phyloP scores from a whole-genome alignment of 2,797 vertebrate species.

The Phrynocephalus guinanensis region DNA sequence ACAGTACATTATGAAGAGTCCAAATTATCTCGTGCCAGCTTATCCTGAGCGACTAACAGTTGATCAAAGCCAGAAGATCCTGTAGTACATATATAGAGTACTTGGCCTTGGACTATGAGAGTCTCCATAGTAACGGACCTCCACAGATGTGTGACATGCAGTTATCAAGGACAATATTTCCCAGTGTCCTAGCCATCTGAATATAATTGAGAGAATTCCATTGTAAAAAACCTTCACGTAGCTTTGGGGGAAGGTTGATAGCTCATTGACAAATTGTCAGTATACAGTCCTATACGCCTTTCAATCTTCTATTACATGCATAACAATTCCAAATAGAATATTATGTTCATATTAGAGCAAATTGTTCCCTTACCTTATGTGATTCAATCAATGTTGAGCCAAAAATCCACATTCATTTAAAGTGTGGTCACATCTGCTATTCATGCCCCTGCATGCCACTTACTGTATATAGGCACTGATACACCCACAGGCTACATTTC shows the following conservation, averaged over 20 bases:
- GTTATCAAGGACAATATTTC: slow-evolving; percentile 2
- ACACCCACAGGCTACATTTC: neutral
- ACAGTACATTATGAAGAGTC: neutral
- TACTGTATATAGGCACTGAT: neutral
- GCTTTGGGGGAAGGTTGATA: neutral
- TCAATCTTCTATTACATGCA: neutral
- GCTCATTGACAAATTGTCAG: neutral
- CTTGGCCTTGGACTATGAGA: neutral
- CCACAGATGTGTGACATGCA: neutral
- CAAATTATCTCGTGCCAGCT: neutral
- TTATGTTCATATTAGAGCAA: neutral
- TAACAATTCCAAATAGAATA: neutral
- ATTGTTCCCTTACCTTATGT: neutral
- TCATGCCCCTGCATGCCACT: neutral
- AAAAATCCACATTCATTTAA: neutral
- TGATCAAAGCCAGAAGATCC: neutral
- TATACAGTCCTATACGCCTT: neutral
- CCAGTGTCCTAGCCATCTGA: neutral
- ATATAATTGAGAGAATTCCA: neutral
- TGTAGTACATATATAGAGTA: neutral
- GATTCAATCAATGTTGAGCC: neutral
- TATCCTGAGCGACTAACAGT: neutral
- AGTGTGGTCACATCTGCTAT: neutral
- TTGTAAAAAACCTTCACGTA: neutral
- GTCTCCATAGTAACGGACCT: neutral